phyloP scores from a whole-genome alignment of 2,888 invertebrate genomes.

The Hypomecis punctinalis region DNA sequence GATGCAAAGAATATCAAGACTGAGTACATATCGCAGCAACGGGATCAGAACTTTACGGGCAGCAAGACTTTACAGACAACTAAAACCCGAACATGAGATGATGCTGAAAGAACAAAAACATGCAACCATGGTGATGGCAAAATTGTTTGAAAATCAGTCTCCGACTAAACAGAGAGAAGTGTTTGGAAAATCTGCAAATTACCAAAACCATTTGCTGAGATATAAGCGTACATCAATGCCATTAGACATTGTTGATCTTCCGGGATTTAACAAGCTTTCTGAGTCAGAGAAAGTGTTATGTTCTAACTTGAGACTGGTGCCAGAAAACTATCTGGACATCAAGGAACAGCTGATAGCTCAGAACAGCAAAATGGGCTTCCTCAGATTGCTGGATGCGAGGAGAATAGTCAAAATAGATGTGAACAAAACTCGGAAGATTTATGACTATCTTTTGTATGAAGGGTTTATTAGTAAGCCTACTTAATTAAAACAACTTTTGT shows the following conservation, averaged over 20 bases:
- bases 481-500: slow-evolving; percentile 48
- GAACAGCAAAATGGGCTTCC: slow-evolving; percentile 89
- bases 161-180: slow-evolving; percentile 58
- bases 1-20: slow-evolving; percentile 84
- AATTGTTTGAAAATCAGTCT: slow-evolving; percentile 69
- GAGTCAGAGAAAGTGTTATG: slow-evolving; percentile 91
- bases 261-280: slow-evolving; percentile 90
- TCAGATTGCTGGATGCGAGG: slow-evolving; percentile 93
- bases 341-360: slow-evolving; percentile 90
- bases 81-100: slow-evolving; percentile 86
- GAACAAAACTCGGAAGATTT: slow-evolving; percentile 95
- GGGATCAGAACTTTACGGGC: slow-evolving; percentile 89
- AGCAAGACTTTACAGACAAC: slow-evolving; percentile 86
- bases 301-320: slow-evolving; percentile 89
- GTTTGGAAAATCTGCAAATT: slow-evolving; percentile 52
- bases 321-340: slow-evolving; percentile 91
- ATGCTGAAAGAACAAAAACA: slow-evolving; percentile 79
- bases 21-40: slow-evolving; percentile 88
- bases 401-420: slow-evolving; percentile 96
- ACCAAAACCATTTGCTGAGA: slow-evolving; percentile 46
- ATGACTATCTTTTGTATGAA: slow-evolving; percentile 90
- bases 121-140: slow-evolving; percentile 64
- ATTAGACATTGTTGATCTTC: slow-evolving; percentile 88
- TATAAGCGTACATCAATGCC: slow-evolving; percentile 76
- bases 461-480: slow-evolving; percentile 88